These are phyloP conservation scores for Zaprionus vittiger DNA, from an alignment of 1,140 invertebrate species.

Conservation along the genomic window DNA sequence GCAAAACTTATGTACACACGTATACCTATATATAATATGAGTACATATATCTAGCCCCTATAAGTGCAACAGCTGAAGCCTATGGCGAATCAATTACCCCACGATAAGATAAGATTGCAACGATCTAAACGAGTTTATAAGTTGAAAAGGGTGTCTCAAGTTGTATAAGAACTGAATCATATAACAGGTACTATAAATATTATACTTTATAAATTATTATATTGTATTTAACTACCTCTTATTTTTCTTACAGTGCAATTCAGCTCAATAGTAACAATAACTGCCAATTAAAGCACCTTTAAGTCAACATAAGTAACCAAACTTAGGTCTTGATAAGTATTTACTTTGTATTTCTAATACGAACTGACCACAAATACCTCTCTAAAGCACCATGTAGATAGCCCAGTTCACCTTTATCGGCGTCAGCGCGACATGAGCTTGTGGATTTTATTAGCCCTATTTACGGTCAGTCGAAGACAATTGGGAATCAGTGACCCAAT, in stretches of 20 bases:
- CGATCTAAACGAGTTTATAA: constrained; percentile 2
- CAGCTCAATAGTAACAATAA: neutral
- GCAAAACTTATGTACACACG: constrained; percentile 15
- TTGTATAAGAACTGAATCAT: neutral
- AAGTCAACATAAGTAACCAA: neutral
- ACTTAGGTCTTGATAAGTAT: neutral
- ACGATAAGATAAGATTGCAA: constrained; percentile 42
- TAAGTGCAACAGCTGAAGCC: constrained; percentile 42
- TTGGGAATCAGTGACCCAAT: constrained; percentile 70
- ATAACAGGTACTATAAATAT: neutral
- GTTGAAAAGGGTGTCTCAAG: neutral
- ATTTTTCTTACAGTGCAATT: neutral
- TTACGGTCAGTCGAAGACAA: constrained; percentile 30
- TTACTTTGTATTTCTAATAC: constrained; percentile 5
- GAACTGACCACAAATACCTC: constrained; percentile 22
- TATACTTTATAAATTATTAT: neutral
- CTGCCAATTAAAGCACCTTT: neutral
- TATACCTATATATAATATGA: neutral
- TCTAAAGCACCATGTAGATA: constrained; percentile 21
- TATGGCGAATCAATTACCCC: constrained; percentile 41
- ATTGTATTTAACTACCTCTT: neutral
- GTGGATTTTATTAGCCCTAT: constrained; percentile 33
- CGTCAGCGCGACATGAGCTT: constrained; percentile 17
- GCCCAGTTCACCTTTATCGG: constrained; percentile 53
- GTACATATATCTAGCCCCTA: constrained; percentile 17